Conservation (phyloP, 2,113 vertebrate species). For the Misgurnus mizolepis region DNA sequence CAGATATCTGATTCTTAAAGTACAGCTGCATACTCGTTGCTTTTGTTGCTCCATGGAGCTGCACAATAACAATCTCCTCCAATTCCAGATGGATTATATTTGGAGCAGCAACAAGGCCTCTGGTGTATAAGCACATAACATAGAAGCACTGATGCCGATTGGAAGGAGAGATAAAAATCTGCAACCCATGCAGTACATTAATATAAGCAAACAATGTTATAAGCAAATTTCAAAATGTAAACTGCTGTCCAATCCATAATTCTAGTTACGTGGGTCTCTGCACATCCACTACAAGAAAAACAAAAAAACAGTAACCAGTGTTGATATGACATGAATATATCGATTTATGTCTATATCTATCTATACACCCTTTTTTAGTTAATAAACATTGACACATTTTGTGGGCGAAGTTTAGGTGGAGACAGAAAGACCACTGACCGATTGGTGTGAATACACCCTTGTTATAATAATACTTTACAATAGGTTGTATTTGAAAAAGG, state of each 20-base stretch:
- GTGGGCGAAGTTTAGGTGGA: too few species aligned
- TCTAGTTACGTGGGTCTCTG: conserved; percentile 69
- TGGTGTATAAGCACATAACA: conserved; percentile 45
- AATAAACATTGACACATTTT: too few species aligned
- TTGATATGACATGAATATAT: too few species aligned
- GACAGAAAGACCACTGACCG: too few species aligned
- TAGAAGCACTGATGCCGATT: neutral
- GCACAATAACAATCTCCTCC: conserved; percentile 65
- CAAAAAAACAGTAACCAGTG: conserved; percentile 48
- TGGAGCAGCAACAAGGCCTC: conserved; percentile 72
- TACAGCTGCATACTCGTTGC: conserved; percentile 52
- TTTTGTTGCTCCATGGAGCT: conserved; percentile 61
- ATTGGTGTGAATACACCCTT: too few species aligned
- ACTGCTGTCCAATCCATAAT: neutral
- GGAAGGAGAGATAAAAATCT: neutral
- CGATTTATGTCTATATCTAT: too few species aligned
- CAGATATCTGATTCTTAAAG: conserved; percentile 41
- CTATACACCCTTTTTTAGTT: too few species aligned
- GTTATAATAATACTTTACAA: too few species aligned
- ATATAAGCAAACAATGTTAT: neutral
- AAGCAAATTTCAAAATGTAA: neutral
- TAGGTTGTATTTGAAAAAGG: too few species aligned
- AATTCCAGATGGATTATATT: conserved; percentile 67
- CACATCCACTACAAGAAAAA: conserved; percentile 45
- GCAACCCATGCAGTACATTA: neutral